Evolutionary conservation across 2,113 vertebrate species (phyloP).

Genomic region (Phylloscopus trochiloides): DNA sequence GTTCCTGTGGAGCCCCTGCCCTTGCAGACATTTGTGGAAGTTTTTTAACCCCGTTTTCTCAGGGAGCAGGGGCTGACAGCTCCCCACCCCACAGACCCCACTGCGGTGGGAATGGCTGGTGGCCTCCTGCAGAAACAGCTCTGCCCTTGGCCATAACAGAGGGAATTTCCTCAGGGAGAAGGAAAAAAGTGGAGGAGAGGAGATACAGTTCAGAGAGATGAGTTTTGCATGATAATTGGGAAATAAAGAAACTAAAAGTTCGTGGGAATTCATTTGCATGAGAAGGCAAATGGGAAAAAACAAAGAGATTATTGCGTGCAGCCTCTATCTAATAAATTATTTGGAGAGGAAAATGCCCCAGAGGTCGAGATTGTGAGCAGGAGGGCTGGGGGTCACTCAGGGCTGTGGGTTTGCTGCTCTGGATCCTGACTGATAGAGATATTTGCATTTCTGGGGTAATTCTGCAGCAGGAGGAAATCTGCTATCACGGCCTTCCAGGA

Average conservation of each 20-base stretch:
- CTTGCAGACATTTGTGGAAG: rapidly evolving
- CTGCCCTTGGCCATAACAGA: background rate
- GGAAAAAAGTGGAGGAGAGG: background rate
- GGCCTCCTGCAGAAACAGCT: background rate
- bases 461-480: background rate
- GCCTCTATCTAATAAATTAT: slow-evolving; percentile 36
- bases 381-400: background rate
- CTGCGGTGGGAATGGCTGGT: background rate
- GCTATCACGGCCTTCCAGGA: slow-evolving; percentile 54
- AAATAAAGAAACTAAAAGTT: slow-evolving; percentile 52
- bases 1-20: background rate
- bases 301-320: slow-evolving; percentile 14
- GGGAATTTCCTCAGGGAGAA: background rate
- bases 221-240: slow-evolving; percentile 34
- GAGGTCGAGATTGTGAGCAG: background rate
- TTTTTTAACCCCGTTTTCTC: background rate
- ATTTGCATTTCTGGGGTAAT: slow-evolving; percentile 24
- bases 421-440: slow-evolving; percentile 18
- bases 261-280: slow-evolving; percentile 10
- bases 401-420: background rate
- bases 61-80: background rate
- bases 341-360: slow-evolving; percentile 22
- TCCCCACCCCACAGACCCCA: background rate
- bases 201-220: background rate
- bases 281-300: background rate